phyloP scores from a whole-genome alignment of 2,113 vertebrate genomes.

The Aptenodytes forsteri region DNA sequence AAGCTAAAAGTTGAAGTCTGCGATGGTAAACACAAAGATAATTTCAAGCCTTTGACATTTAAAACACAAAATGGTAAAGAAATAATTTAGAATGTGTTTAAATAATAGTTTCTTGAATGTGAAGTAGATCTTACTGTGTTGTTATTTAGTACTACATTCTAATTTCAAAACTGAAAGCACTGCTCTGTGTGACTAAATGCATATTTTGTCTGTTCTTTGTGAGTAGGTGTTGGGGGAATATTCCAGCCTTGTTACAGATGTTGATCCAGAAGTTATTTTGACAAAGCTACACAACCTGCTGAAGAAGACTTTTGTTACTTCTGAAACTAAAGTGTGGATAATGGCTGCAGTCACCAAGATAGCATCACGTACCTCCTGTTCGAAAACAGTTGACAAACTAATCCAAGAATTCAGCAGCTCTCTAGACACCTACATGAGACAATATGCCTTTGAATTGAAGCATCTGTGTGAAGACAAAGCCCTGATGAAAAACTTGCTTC shows the following conservation, averaged over 20 bases:
- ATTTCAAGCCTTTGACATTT: neutral
- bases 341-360: constrained; percentile 88
- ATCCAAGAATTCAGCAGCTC: constrained; percentile 79
- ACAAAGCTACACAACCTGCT: constrained; percentile 79
- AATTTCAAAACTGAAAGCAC: neutral
- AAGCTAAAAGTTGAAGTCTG: neutral
- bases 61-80: neutral
- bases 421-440: constrained; percentile 88
- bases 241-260: constrained; percentile 77
- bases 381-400: constrained; percentile 71
- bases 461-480: constrained; percentile 79
- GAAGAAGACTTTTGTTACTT: constrained; percentile 75
- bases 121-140: neutral
- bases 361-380: constrained; percentile 57
- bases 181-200: neutral
- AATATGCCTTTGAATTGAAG: constrained; percentile 88
- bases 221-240: constrained; percentile 92
- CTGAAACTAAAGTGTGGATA: constrained; percentile 90
- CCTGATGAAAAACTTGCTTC: constrained; percentile 79
- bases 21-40: neutral
- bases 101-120: neutral
- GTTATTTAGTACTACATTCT: neutral
- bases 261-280: constrained; percentile 78
- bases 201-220: neutral
- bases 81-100: neutral